Percentiles rank a stretch among this genome's conserved stretches.
These are phyloP conservation scores for Amblyopsis rosae DNA, from an alignment of 2,113 vertebrate genomes.

Conservation along the genomic window DNA sequence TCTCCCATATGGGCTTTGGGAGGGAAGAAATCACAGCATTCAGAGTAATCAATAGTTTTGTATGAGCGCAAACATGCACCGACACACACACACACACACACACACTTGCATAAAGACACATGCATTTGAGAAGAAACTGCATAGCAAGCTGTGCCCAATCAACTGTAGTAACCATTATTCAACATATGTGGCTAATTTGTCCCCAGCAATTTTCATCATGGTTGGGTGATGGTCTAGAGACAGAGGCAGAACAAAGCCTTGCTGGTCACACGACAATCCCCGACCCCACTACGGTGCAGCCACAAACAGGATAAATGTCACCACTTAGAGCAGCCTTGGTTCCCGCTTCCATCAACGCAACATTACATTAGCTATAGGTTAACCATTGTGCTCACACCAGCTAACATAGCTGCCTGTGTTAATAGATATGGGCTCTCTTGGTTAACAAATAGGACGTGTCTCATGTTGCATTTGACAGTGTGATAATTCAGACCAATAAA, in stretches of 20 bases:
- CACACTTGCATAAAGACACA: conserved; percentile 1
- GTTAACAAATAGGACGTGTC: conserved; percentile 34
- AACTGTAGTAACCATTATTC: conserved; percentile 61
- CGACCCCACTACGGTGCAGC: conserved; percentile 48
- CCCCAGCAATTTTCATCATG: conserved; percentile 60
- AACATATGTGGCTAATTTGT: conserved; percentile 71
- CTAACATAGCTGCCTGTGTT: conserved; percentile 17
- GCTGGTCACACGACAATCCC: conserved; percentile 46
- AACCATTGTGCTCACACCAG: neutral
- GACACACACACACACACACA: conserved; percentile 14
- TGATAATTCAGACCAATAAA: conserved; percentile 48
- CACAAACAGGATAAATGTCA: conserved; percentile 65
- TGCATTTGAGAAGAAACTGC: neutral
- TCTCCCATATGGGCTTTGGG: conserved; percentile 47
- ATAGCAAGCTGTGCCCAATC: conserved; percentile 56
- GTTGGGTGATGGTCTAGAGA: conserved; percentile 50
- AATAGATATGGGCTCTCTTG: conserved; percentile 32
- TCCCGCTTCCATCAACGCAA: conserved; percentile 41
- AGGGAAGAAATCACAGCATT: conserved; percentile 15
- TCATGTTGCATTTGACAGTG: conserved; percentile 28
- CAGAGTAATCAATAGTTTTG: neutral
- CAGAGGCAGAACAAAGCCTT: conserved; percentile 53
- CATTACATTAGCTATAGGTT: conserved; percentile 26
- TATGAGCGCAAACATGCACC: conserved; percentile 5
- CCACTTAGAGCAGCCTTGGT: conserved; percentile 48